Conservation (phyloP, 2,797 vertebrate species). For the Phyllotis vaccarum region DNA sequence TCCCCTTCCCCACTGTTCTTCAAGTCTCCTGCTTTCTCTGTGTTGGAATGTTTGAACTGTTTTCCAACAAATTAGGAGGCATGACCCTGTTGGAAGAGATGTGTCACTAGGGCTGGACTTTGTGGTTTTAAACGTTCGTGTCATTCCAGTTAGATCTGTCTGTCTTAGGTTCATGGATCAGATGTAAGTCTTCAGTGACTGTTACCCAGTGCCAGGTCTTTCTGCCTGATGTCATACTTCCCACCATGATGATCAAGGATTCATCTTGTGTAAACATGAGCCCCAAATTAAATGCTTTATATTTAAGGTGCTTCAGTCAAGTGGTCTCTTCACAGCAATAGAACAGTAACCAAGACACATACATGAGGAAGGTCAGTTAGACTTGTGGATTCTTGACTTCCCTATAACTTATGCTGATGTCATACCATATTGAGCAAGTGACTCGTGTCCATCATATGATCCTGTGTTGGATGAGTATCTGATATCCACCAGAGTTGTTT, state of each 20-base stretch:
- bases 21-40: background rate
- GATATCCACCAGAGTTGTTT: background rate
- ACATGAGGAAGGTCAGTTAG: background rate
- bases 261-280: background rate
- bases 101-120: background rate
- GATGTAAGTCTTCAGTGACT: background rate
- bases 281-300: background rate
- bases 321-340: background rate
- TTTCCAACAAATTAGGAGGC: background rate
- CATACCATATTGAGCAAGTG: background rate
- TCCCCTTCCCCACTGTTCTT: background rate
- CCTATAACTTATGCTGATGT: background rate
- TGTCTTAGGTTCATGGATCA: no score
- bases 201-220: background rate
- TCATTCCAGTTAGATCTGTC: background rate
- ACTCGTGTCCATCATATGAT: no score
- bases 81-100: background rate
- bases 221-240: background rate
- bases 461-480: background rate
- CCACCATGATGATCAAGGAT: background rate
- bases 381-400: background rate
- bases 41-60: background rate
- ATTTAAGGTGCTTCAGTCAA: background rate
- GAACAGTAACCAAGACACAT: background rate
- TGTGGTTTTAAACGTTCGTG: background rate